A percentile compares a stretch with the other conserved stretches of the same genome.
Conservation (phyloP, 2,113 vertebrate species). For the Seriola dumerili region DNA sequence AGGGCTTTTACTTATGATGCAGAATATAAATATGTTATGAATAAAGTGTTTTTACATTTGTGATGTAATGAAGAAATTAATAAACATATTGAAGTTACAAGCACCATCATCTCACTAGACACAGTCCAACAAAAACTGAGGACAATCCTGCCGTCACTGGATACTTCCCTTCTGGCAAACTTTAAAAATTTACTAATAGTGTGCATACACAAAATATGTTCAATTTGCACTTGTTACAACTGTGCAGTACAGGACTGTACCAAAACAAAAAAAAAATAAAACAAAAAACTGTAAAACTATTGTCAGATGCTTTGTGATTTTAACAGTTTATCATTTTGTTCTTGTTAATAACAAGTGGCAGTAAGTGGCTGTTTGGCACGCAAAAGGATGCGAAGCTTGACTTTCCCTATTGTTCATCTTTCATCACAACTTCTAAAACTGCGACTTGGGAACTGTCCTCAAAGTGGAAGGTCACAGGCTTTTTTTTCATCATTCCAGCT, state of each 20-base stretch:
- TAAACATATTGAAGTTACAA: neutral
- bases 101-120: neutral
- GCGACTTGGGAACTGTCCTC: conserved; percentile 15
- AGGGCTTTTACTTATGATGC: too few relatives aligned
- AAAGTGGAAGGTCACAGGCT: conserved; percentile 37
- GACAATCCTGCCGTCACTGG: neutral
- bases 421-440: conserved; percentile 27
- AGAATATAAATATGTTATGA: too few relatives aligned
- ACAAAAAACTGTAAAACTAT: neutral
- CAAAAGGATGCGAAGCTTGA: neutral
- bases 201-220: neutral
- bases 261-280: neutral
- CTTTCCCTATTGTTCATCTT: neutral
- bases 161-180: neutral
- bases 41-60: too few relatives aligned
- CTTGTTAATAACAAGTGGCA: neutral
- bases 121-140: neutral
- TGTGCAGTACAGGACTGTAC: neutral
- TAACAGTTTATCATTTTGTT: neutral
- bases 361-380: neutral
- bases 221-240: neutral
- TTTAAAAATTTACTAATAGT: neutral
- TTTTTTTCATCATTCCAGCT: conserved; percentile 36
- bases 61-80: neutral
- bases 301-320: conserved; percentile 10